Conservation (phyloP, 2,113 vertebrate genomes). For the Mohoua ochrocephala region DNA sequence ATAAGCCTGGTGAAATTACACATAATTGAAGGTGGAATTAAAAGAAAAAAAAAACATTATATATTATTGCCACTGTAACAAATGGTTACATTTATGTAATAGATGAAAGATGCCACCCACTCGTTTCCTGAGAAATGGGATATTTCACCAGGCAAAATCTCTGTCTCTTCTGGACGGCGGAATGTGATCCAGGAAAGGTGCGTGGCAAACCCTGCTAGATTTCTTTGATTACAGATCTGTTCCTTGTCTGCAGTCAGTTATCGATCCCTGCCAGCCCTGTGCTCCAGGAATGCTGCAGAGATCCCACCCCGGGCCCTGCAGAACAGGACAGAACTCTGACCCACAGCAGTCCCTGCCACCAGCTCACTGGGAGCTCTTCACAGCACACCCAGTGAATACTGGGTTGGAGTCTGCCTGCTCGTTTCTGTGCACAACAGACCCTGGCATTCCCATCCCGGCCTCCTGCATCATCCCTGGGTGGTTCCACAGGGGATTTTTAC, state of each 20-base stretch:
- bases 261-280: not conserved
- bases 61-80: not conserved
- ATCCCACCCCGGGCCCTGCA: not conserved
- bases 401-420: not conserved
- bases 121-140: not conserved
- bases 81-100: not conserved
- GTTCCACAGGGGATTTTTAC: not conserved
- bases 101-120: not conserved
- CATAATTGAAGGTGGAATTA: not conserved
- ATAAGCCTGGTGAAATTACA: not conserved
- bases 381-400: not conserved
- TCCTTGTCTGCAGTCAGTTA: not conserved
- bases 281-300: not conserved
- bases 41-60: not conserved
- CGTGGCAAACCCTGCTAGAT: not conserved
- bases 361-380: not conserved
- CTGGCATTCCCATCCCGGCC: not conserved
- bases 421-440: not conserved
- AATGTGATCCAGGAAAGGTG: not conserved
- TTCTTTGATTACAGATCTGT: not conserved
- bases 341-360: not conserved
- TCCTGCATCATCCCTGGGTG: not conserved
- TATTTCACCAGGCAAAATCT: not conserved
- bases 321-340: too few relatives aligned
- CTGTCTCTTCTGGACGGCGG: not conserved